These are phyloP conservation scores for Ploceus nigricollis DNA, from an alignment of 2,113 vertebrate species.

Conservation along the genomic window DNA sequence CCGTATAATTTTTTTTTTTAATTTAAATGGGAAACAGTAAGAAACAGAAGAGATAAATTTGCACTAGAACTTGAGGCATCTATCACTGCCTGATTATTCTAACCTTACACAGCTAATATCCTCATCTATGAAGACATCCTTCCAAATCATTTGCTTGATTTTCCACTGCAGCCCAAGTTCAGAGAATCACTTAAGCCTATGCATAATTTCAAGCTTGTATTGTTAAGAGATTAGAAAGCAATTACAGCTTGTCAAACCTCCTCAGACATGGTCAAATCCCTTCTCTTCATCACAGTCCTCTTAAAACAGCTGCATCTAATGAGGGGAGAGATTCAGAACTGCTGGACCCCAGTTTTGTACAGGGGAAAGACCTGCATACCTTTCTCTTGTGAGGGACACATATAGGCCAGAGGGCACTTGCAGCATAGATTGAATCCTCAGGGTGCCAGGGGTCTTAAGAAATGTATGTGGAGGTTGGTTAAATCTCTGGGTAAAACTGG, in stretches of 20 bases:
- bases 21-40: not conserved
- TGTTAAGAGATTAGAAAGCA: constrained; percentile 61
- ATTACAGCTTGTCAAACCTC: constrained; percentile 47
- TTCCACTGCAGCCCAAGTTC: not conserved
- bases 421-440: not conserved
- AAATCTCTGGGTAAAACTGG: not conserved
- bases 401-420: not conserved
- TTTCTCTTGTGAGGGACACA: rapidly evolving
- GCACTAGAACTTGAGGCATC: not conserved
- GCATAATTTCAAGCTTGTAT: constrained; percentile 33
- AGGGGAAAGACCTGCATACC: not conserved
- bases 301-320: not conserved
- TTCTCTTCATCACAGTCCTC: constrained; percentile 5
- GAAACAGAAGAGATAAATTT: not conserved
- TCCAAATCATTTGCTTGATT: not conserved
- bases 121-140: not conserved
- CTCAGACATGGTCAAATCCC: constrained; percentile 38
- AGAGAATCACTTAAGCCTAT: not conserved
- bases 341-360: not conserved
- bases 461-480: not conserved
- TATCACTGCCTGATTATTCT: not conserved
- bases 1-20: not conserved
- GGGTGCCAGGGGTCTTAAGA: not conserved
- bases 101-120: not conserved
- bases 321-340: not conserved